A percentile compares a stretch with the other conserved stretches of the same genome.
phyloP scores from a whole-genome alignment of 1,140 invertebrate species.

The Cydia amplana region DNA sequence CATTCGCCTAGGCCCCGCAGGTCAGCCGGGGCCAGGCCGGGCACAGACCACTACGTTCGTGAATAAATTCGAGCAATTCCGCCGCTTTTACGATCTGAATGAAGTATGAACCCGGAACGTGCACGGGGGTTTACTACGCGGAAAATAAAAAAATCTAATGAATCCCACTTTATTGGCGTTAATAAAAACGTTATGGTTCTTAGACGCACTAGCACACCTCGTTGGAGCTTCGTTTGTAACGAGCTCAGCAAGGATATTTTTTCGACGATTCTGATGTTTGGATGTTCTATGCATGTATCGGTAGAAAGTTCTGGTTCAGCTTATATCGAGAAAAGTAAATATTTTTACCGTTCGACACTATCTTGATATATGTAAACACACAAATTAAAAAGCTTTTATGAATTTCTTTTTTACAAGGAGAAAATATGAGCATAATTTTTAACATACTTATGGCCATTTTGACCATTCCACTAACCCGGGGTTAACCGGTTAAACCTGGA shows the following conservation, averaged over 20 bases:
- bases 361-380: too few species aligned
- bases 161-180: slow-evolving; percentile 48
- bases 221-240: slow-evolving; percentile 13
- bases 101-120: slow-evolving; percentile 50
- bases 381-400: too few species aligned
- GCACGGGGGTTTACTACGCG: slow-evolving; percentile 46
- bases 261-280: too few species aligned
- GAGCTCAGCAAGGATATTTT: not conserved
- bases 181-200: slow-evolving; percentile 51
- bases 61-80: slow-evolving; percentile 51
- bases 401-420: too few species aligned
- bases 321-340: too few species aligned
- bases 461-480: too few species aligned
- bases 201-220: slow-evolving; percentile 34
- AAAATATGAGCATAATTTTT: too few species aligned
- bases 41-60: slow-evolving; percentile 36
- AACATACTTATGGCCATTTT: too few species aligned
- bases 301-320: too few species aligned
- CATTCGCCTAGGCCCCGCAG: not conserved
- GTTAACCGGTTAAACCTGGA: too few species aligned
- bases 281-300: too few species aligned
- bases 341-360: too few species aligned
- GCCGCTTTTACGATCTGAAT: slow-evolving; percentile 48
- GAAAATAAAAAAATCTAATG: slow-evolving; percentile 56
- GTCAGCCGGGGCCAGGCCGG: slow-evolving; percentile 21